Evolutionary conservation across 2,113 vertebrate species (phyloP).

Genomic region (Hippocampus zosterae): DNA sequence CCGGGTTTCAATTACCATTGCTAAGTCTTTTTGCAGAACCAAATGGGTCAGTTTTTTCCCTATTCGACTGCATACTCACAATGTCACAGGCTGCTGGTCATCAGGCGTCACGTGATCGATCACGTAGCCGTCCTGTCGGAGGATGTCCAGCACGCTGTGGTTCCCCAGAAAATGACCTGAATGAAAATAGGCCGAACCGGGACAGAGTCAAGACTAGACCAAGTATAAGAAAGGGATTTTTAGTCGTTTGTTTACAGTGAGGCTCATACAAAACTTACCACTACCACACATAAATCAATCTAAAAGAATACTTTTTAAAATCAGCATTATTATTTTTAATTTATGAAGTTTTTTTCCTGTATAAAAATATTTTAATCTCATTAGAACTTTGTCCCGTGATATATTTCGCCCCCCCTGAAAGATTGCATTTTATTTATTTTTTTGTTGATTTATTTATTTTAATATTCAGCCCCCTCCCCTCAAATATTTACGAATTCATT

Average conservation of each 20-base stretch:
- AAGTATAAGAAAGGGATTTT: neutral
- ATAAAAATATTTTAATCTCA: no score
- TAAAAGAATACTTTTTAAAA: no score
- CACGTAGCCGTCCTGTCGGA: slow-evolving; percentile 89
- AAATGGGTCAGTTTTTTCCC: neutral
- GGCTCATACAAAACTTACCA: neutral
- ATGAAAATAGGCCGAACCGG: slow-evolving; percentile 59
- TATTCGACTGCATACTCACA: slow-evolving; percentile 71
- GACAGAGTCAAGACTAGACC: neutral
- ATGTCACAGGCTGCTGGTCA: slow-evolving; percentile 74
- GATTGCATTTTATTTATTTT: no score
- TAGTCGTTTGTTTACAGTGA: no score
- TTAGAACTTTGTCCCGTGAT: no score
- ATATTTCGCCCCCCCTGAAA: no score
- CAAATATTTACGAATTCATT: no score
- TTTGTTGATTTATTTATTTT: no score
- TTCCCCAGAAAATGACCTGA: slow-evolving; percentile 98
- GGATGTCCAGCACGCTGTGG: slow-evolving; percentile 93
- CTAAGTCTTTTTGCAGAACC: neutral
- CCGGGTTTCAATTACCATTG: neutral
- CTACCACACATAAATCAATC: no score
- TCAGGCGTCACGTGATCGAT: slow-evolving; percentile 84
- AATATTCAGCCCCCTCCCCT: no score
- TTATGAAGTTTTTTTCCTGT: no score
- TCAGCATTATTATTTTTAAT: no score